Evolutionary conservation across 2,888 invertebrate genomes (phyloP).

Genomic region (Cephus spinipes): DNA sequence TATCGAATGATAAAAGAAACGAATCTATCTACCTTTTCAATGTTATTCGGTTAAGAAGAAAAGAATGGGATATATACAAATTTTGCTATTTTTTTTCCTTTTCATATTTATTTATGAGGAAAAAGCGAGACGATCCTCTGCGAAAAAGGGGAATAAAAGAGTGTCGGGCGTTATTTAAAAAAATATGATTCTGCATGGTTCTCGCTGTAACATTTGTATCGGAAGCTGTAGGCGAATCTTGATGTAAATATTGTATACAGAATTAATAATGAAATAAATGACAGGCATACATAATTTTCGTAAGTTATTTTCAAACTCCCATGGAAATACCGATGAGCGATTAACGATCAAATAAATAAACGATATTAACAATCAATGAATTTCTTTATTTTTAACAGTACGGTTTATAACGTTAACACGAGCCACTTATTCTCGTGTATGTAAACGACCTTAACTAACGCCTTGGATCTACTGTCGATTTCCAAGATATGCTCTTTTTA

Average conservation of each 20-base stretch:
- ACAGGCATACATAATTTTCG: neutral
- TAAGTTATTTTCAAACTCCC: neutral
- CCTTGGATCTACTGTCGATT: neutral
- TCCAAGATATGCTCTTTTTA: neutral
- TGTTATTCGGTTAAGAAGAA: too few species aligned
- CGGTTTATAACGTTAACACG: conserved; percentile 9
- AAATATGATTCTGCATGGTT: neutral
- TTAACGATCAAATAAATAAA: neutral
- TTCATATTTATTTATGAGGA: too few species aligned
- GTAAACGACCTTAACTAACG: neutral
- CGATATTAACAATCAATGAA: conserved; percentile 2
- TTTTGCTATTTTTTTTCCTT: too few species aligned
- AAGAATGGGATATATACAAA: too few species aligned
- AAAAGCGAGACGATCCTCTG: too few species aligned
- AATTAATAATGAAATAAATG: neutral
- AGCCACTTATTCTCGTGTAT: neutral
- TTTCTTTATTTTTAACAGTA: conserved; percentile 20
- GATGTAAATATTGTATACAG: neutral
- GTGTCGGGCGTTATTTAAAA: neutral
- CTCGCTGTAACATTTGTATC: neutral
- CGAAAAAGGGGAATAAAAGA: too few species aligned
- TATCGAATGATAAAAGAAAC: neutral
- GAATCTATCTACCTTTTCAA: too few species aligned
- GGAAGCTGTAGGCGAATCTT: neutral
- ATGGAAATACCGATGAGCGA: too few species aligned